Evolutionary conservation across 2,797 vertebrate genomes (phyloP).

Genomic region (Lutjanus argentimaculatus): DNA sequence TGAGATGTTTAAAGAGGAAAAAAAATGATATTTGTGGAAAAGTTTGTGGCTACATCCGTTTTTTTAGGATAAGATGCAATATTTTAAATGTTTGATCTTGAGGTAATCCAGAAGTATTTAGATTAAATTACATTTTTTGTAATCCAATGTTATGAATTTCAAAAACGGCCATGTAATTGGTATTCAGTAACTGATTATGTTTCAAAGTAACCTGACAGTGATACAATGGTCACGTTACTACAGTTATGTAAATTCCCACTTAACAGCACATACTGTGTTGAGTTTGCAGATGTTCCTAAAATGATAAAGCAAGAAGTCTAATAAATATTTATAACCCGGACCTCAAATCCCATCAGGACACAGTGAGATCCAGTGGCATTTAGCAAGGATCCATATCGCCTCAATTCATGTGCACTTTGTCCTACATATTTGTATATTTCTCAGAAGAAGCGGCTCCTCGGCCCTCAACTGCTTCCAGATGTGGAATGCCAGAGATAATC

Average conservation of each 20-base stretch:
- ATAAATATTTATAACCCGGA: conserved; percentile 4
- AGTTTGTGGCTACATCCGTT: too few species aligned
- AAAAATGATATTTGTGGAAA: too few species aligned
- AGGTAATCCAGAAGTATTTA: too few species aligned
- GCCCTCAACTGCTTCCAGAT: conserved; percentile 78
- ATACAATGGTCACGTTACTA: neutral
- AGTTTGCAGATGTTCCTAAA: conserved; percentile 4
- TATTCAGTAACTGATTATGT: too few species aligned
- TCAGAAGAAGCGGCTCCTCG: conserved; percentile 61
- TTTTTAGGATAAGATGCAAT: too few species aligned
- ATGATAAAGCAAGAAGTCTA: neutral
- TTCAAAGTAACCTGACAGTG: too few species aligned
- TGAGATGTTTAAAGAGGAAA: too few species aligned
- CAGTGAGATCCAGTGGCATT: conserved; percentile 21
- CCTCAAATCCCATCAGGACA: conserved; percentile 16
- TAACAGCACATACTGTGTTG: neutral
- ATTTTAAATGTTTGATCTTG: too few species aligned
- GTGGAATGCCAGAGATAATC: conserved; percentile 78
- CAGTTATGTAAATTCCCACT: neutral
- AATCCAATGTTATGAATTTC: too few species aligned
- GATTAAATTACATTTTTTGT: too few species aligned
- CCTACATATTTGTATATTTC: conserved; percentile 80
- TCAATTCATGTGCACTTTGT: conserved; percentile 74
- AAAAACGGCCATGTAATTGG: too few species aligned
- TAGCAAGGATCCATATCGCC: conserved; percentile 27